Evolutionary conservation across 2,797 vertebrate genomes (phyloP).

Genomic region (Gadopsis bispinosus): DNA sequence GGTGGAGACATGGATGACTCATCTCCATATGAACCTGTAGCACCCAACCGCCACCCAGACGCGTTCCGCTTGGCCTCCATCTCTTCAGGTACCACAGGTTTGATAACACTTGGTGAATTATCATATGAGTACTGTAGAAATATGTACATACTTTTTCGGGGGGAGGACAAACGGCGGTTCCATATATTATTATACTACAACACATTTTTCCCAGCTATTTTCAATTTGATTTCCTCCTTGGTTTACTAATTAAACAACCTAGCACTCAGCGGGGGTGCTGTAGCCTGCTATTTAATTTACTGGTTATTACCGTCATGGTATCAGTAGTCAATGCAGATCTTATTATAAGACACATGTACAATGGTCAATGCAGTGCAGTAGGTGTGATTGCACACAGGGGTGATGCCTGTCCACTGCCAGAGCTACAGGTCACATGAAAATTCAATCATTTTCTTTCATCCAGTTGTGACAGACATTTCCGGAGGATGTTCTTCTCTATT

Average conservation of each 20-base stretch:
- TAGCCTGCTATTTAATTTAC: constrained; percentile 67
- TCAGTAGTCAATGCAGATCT: constrained; percentile 73
- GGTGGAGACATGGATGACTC: constrained; percentile 94
- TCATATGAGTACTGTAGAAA: constrained; percentile 6
- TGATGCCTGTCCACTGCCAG: constrained; percentile 38
- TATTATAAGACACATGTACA: constrained; percentile 61
- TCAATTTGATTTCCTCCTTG: constrained; percentile 76
- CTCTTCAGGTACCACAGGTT: constrained; percentile 89
- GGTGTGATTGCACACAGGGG: constrained; percentile 50
- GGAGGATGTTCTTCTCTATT: constrained; percentile 51
- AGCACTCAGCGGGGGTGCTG: constrained; percentile 54
- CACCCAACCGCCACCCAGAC: constrained; percentile 89
- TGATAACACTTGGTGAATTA: constrained; percentile 15
- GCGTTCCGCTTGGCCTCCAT: constrained; percentile 94
- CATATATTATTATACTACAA: constrained; percentile 17
- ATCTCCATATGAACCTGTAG: constrained; percentile 94
- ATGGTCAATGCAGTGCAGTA: constrained; percentile 38
- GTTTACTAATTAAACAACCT: constrained; percentile 77
- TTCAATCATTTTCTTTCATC: constrained; percentile 67
- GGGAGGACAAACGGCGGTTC: neutral
- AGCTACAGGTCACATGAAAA: constrained; percentile 65
- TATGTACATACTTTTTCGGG: neutral
- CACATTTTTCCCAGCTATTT: constrained; percentile 65
- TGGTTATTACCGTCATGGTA: constrained; percentile 66
- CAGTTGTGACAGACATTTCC: constrained; percentile 64